Evolutionary conservation across 2,113 vertebrate species (phyloP), one percentile per base, ranked within the genome.

Genomic region (Phalacrocorax pelagicus): DNA sequence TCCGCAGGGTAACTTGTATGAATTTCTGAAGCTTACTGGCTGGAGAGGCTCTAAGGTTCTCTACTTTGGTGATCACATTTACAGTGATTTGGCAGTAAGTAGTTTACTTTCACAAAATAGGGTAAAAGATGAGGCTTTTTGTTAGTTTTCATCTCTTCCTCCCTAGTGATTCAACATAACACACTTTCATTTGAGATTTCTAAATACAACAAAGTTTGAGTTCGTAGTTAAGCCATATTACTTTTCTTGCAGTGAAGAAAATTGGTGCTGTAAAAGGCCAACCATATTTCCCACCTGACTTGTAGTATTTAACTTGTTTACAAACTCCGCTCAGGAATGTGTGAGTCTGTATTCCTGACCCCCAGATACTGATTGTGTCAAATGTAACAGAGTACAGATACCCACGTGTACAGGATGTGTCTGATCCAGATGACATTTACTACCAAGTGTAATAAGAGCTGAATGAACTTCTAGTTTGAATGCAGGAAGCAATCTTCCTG

Each of bases 21-120:
- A 99, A 93, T 99, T 99, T 98, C 97, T 99, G 97, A 99, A 99
- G 97, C 99, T 99, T 29, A 99, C 99, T 7, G 99, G 99, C 87
- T 99, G 99, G 99, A 98, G 99, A 71, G 99, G 99, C 65, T 99
- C 99, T 55, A 99, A 98, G 96, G 99, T 99, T 78, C 98, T 99
- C 42, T 99, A 99, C 98, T 99, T 99, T 67, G 99, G 99, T 83
- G 99, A 99, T 97, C 99, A 99, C 93, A 99, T 99, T 97, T 99
- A 99, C 98, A 99, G 99, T 70, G 99, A 99, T 97, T 97, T 99
- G 97, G 99, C 99, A 95, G 99, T 99, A 98, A 99, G 99, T 83
- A 90, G 17, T 42, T 93, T 88, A 26, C 42, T 67, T 93, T 72
- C 79, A 57, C 47, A 54, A 75, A 91, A 26, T 10, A 26, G 46